Evolutionary conservation across 1,140 invertebrate species (phyloP), one percentile per base, ranked within the genome.

Genomic region (Calosoma granatense): DNA sequence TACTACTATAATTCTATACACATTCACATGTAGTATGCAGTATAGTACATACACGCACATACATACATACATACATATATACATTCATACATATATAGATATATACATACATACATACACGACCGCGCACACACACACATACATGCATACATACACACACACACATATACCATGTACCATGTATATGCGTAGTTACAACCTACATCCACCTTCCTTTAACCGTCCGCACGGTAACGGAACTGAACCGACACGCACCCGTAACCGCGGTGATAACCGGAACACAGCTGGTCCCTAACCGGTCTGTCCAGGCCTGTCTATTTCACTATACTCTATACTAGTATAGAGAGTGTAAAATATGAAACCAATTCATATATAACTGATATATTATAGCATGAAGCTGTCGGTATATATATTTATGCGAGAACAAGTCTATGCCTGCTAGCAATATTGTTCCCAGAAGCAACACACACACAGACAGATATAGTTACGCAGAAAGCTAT

Each of bases 11-110:
- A 12, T 11, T 14, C 11, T 12, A 14, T 14, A 51, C 9, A 14
- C 9, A 51, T 19, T 9, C 20, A 22, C 21, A 22, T 22, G 22
- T 12, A 36, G 26, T 36, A 36, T 36, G 26, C n/a, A 9, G n/a
- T 36, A 9, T 36, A 9, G 14, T 20, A 20, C 9, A 6, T 53
- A 51, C 17, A 51, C 43, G 17, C 6, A 51, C 17, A 20, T 20
- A 51, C 17, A 51, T 51, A 51, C 17, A 51, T 51, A 51, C 17
- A 51, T 51, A 51, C 17, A 51, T 51, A 51, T 51, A 51, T 51
- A 51, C 17, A 51, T 51, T 6, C 17, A 51, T 51, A 51, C 17
- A 51, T 51, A 20, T 51, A 51, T 51, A 20, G 6, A 51, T 51
- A 20, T 20, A 51, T 51, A 20, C 17, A 51, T 51, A 51, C 17